Conservation (phyloP, 2,113 vertebrate species). For the Triplophysa dalaica region DNA sequence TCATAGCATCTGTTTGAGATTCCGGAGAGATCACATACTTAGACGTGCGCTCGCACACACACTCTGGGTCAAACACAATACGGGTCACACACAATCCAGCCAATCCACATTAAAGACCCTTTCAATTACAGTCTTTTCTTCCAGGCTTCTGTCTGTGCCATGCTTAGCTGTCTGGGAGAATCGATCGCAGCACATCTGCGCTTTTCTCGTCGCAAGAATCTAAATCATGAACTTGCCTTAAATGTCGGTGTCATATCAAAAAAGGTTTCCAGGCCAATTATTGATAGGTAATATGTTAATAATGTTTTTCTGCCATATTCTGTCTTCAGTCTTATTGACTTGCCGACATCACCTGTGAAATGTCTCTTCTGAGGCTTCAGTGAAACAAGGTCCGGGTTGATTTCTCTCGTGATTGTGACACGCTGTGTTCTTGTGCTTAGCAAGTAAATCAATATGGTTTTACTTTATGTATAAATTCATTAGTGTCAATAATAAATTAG, state of each 20-base stretch:
- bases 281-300: constrained; percentile 16
- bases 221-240: constrained; percentile 11
- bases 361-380: not conserved
- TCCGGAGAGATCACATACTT: constrained; percentile 50
- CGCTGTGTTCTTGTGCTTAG: not conserved
- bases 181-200: constrained; percentile 31
- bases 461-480: constrained; percentile 18
- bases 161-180: constrained; percentile 24
- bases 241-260: constrained; percentile 8
- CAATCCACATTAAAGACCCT: constrained; percentile 45
- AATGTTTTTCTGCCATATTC: not conserved
- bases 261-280: not conserved
- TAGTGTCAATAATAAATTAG: constrained; percentile 26
- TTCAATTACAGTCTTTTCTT: constrained; percentile 48
- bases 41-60: constrained; percentile 58
- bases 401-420: not conserved
- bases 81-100: constrained; percentile 30
- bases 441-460: constrained; percentile 25
- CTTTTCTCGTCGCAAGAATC: constrained; percentile 6
- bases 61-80: not conserved
- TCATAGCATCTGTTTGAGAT: constrained; percentile 50
- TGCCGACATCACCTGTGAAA: not conserved
- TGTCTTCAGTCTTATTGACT: constrained; percentile 6
- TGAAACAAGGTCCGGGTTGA: not conserved
- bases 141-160: constrained; percentile 19